A percentile compares a stretch with the other conserved stretches of the same genome.
These are phyloP conservation scores for Synanthedon myopaeformis DNA, from an alignment of 2,888 invertebrate species.

Conservation along the genomic window DNA sequence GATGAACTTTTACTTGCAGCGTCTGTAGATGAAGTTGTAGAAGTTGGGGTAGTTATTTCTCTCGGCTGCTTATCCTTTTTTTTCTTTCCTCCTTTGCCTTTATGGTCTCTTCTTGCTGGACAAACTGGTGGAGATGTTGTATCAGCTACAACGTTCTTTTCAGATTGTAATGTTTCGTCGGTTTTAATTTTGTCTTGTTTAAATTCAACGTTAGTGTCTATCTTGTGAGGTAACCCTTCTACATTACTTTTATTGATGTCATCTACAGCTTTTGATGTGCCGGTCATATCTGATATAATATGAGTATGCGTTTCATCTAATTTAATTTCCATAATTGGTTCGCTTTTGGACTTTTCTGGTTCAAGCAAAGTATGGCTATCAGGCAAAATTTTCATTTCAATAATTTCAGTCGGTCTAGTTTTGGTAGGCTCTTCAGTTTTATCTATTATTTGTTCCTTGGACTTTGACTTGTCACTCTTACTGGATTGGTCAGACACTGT, in stretches of 20 bases:
- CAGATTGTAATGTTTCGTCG: conserved; percentile 6
- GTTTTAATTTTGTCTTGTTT: not conserved
- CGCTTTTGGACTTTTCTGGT: not conserved
- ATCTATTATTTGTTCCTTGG: not conserved
- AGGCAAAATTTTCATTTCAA: no score
- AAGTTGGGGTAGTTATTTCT: conserved; percentile 12
- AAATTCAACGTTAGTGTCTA: not conserved
- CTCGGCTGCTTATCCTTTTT: conserved; percentile 34
- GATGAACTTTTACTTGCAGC: conserved; percentile 6
- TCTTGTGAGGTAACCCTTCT: not conserved
- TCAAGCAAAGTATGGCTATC: not conserved
- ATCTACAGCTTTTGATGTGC: not conserved
- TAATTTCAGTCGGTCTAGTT: not conserved
- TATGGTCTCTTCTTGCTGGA: conserved; percentile 46
- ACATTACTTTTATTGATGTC: no score
- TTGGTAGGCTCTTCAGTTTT: not conserved
- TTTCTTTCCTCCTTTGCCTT: conserved; percentile 48
- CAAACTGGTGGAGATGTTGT: conserved; percentile 22
- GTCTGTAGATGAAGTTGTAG: conserved; percentile 1
- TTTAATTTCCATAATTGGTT: not conserved
- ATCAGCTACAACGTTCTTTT: conserved; percentile 5
- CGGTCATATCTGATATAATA: no score
- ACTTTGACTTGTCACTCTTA: not conserved
- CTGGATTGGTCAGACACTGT: not conserved
- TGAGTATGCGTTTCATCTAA: not conserved